phyloP scores from a whole-genome alignment of 2,797 vertebrate species.

The Nyctibius grandis region DNA sequence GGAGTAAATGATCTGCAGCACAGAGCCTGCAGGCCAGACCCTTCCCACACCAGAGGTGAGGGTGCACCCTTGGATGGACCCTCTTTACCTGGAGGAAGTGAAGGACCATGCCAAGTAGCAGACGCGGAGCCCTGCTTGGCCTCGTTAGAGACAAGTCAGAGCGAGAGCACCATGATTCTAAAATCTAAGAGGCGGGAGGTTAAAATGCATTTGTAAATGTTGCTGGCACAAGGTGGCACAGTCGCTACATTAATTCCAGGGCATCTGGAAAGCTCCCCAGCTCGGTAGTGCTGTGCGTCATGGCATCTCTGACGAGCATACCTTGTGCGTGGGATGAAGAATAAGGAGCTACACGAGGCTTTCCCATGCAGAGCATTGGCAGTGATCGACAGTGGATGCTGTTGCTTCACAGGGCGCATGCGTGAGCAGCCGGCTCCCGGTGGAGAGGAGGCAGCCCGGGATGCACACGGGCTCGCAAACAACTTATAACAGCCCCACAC shows the following conservation, averaged over 20 bases:
- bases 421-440: background rate
- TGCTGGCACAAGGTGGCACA: slow-evolving; percentile 61
- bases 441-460: background rate
- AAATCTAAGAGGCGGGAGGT: background rate
- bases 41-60: background rate
- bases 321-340: background rate
- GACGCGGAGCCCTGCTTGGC: fast-evolving
- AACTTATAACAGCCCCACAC: too few species aligned
- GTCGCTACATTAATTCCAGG: slow-evolving; percentile 6
- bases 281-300: fast-evolving
- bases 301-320: fast-evolving
- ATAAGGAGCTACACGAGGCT: background rate
- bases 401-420: fast-evolving
- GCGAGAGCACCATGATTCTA: background rate
- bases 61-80: fast-evolving
- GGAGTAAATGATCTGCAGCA: background rate
- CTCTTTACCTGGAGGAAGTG: background rate
- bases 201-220: background rate
- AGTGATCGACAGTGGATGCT: background rate
- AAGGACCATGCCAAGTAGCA: background rate
- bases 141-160: background rate
- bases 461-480: fast-evolving
- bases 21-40: background rate
- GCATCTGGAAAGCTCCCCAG: background rate
- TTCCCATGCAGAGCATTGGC: fast-evolving